Evolutionary conservation across 2,113 vertebrate species (phyloP).

Genomic region (Oophaga pumilio): DNA sequence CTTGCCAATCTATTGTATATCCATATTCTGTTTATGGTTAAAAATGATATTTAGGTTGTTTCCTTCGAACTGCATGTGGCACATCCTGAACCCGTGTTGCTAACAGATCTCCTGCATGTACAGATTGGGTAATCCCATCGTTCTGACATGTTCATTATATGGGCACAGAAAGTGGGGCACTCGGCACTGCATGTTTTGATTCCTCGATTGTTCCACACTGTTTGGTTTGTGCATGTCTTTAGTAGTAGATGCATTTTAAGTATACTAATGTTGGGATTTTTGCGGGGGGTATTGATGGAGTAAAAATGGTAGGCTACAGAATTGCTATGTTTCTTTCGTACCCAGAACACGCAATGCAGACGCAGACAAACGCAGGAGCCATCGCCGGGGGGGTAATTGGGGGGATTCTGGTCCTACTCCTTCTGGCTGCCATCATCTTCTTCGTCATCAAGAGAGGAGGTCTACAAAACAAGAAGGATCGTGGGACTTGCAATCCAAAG

Average conservation of each 20-base stretch:
- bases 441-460: slow-evolving; percentile 71
- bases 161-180: background rate
- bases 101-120: background rate
- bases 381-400: slow-evolving; percentile 84
- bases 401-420: slow-evolving; percentile 79
- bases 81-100: background rate
- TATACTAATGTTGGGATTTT: background rate
- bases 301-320: slow-evolving; percentile 45
- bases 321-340: slow-evolving; percentile 64
- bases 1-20: background rate
- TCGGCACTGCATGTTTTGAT: slow-evolving; percentile 6
- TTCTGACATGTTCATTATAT: slow-evolving; percentile 8
- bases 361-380: slow-evolving; percentile 72
- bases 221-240: slow-evolving; percentile 29
- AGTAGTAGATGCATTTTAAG: background rate
- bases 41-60: background rate
- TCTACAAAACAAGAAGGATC: slow-evolving; percentile 65
- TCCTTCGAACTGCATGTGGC: slow-evolving; percentile 11
- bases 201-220: background rate
- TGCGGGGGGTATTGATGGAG: background rate
- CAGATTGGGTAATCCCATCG: background rate
- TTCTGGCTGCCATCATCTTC: slow-evolving; percentile 77
- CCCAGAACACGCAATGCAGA: slow-evolving; percentile 77
- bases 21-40: background rate
- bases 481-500: slow-evolving; percentile 76